Conservation (phyloP, 1,140 invertebrate genomes). For the Batillaria attramentaria region DNA sequence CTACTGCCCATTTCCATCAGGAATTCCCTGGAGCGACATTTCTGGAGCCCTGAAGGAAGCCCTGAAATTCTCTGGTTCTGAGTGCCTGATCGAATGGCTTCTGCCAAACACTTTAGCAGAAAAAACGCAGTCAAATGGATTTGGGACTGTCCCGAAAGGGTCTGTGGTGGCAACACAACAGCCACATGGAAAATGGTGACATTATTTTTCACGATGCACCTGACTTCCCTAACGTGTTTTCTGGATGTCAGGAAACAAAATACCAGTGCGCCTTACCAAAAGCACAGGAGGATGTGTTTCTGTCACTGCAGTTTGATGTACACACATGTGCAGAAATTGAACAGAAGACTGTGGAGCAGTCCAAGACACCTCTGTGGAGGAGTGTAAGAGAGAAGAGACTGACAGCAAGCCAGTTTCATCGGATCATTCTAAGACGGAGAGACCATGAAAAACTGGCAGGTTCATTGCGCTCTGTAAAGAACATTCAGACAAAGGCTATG, state of each 20-base stretch:
- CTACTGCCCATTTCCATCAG: background rate
- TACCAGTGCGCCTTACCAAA: background rate
- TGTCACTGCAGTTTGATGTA: background rate
- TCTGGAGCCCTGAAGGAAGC: background rate
- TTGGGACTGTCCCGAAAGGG: background rate
- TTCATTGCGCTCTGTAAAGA: background rate
- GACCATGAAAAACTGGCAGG: background rate
- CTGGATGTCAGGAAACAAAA: background rate
- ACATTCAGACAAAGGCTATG: background rate
- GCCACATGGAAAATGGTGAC: background rate
- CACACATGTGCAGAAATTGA: background rate
- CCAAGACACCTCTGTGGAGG: background rate
- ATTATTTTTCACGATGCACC: background rate
- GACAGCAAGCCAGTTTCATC: background rate
- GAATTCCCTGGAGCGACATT: background rate
- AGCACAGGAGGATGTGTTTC: background rate
- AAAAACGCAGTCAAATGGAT: background rate
- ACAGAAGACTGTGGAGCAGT: background rate
- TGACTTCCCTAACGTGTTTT: background rate
- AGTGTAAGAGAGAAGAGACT: background rate
- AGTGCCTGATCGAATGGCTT: background rate
- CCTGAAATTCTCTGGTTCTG: background rate
- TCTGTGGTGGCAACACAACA: background rate
- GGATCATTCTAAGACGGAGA: background rate
- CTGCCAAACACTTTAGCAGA: background rate